A percentile compares a stretch with the other conserved stretches of the same genome.
Evolutionary conservation across 2,113 vertebrate species (phyloP).

Genomic region (Ammodytes marinus): DNA sequence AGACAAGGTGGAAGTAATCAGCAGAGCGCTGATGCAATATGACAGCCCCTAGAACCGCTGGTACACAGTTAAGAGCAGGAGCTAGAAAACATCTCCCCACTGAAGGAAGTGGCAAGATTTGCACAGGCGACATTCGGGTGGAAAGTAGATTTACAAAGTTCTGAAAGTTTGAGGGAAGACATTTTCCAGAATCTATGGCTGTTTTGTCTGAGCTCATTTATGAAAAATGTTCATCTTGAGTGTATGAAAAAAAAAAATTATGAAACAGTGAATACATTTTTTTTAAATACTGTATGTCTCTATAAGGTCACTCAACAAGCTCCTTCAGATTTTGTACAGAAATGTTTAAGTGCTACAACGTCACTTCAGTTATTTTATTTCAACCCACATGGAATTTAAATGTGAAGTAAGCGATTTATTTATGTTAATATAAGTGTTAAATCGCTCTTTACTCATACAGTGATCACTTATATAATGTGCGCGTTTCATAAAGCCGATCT

Average conservation of each 20-base stretch:
- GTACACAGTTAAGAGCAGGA: conserved; percentile 83
- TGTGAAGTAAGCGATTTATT: neutral
- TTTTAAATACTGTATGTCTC: neutral
- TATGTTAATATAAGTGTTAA: too few relatives aligned
- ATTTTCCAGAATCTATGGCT: conserved; percentile 43
- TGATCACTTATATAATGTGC: too few relatives aligned
- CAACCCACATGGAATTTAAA: conserved; percentile 13
- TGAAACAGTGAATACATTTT: neutral
- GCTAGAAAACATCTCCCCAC: conserved; percentile 68
- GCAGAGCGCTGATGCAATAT: conserved; percentile 86
- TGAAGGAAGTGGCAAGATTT: conserved; percentile 71
- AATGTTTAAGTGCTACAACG: conserved; percentile 3
- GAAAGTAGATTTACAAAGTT: conserved; percentile 76
- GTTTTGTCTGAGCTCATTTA: conserved; percentile 60
- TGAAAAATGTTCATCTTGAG: conserved; percentile 26
- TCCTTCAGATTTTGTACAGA: conserved; percentile 38
- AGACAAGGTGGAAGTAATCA: conserved; percentile 90
- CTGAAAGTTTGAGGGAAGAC: conserved; percentile 70
- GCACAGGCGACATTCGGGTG: conserved; percentile 70
- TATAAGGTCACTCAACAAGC: conserved; percentile 14
- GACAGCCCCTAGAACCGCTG: conserved; percentile 84
- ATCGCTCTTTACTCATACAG: too few relatives aligned
- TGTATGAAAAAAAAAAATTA: neutral
- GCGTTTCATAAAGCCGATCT: too few relatives aligned
- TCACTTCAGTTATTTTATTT: conserved; percentile 12